Evolutionary conservation across 1,140 invertebrate genomes (phyloP), one percentile per base, ranked within the genome.

Genomic region (Coboldia fuscipes): DNA sequence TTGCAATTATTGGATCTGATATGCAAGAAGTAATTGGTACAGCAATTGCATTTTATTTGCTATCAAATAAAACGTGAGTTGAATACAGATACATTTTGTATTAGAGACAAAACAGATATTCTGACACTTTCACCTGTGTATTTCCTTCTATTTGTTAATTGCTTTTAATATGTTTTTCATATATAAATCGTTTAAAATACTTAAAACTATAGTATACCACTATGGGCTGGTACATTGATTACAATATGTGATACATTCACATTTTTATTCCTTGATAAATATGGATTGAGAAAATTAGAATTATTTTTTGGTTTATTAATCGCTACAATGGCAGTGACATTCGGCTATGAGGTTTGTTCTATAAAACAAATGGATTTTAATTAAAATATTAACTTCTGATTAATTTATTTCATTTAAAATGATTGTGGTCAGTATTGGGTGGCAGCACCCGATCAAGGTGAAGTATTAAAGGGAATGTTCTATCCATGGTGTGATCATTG

Each of bases 11-110:
- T 47, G 83, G 84, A 14, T 85, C 80, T 17, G 85, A 90, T 54
- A 90, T 92, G 82, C 85, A 89, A 54, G 84, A 85, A 63, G 80
- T 86, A 24, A 88, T 90, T 44, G 85, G 85, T 35, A 89, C 85
- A 20, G 76, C 86, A 10, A 88, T 89, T 46, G 83, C 88, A 16
- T 65, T 93, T 40, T 86, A 82, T 56, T 57, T 93, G n/a, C 57
- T 93, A 24, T 82, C 83, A 13, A 77, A 83, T 58, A 75, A 72
- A 68, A 52, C 54, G 83, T 88, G 63, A 70, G 70, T 63, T 28
- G 13, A 5, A 16, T 14, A 15, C 7, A 16, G 4, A 18, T 19
- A 13, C 10, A 33, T 15, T 13, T 12, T n/a, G n/a, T n/a, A n/a
- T n/a, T n/a, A n/a, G n/a, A n/a, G 27, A 6, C 13, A 26, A 27